Evolutionary conservation across 2,888 invertebrate genomes (phyloP), one percentile per base, ranked within the genome.

Genomic region (Willowsia nigromaculata): DNA sequence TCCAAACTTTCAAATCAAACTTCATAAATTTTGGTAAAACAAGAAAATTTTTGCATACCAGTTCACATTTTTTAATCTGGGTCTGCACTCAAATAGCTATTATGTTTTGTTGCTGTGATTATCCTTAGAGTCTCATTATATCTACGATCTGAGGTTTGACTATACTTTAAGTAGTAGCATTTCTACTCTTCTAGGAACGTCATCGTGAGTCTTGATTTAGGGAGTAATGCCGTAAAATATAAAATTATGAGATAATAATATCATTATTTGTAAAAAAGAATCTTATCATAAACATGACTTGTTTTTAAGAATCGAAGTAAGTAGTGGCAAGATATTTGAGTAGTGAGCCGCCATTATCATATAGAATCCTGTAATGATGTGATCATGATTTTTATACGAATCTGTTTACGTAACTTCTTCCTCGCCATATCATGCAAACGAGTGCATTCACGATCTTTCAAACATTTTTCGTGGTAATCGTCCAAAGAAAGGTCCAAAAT

Each of bases 211-310:
- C 68, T 56, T 40, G 65, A 56, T 71, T 68, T 53, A 87, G 33
- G 71, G 68, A 87, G 71, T 81, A 71, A 81, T 71, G 80, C 50
- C 68, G 71, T 81, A 71, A 81, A 81, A 50, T 87, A 81, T 68
- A 53, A 81, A 87, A 81, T 87, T 87, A 87, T 30, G 30, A 43
- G 25, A 18, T 71, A 87, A 81, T 86, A 87, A 81, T 87, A 81
- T 47, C 65, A 65, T 80, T 82, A 62, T 88, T 82, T 88, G 82
- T 82, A 47, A 59, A 50, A n/a, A 88, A 74, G 80, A 85, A 81
- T 81, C 80, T 56, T 47, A 85, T 78, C 87, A 74, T n/a, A n/a
- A n/a, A 81, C 87, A 87, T 87, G 87, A 87, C 87, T 87, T 81
- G 87, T 71, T 87, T 65, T 76, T 25, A 13, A 53, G 43, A 74